These are phyloP conservation scores for Orchesellides sinensis DNA, from an alignment of 2,888 invertebrate species.

Conservation along the genomic window DNA sequence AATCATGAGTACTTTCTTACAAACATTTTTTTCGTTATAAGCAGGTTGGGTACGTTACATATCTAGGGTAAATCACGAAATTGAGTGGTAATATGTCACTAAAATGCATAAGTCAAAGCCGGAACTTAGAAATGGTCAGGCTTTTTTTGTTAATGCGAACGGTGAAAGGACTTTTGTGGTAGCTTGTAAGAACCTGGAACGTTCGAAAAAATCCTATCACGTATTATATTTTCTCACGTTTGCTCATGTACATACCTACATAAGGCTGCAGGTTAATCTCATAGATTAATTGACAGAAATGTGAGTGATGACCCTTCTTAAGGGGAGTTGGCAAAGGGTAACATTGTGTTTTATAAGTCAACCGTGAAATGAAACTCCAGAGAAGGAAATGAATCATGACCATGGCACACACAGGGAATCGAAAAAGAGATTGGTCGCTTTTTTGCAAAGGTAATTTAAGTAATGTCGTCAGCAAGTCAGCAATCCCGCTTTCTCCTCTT, in stretches of 20 bases:
- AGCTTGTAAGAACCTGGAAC: no score
- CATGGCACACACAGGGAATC: slow-evolving; percentile 4
- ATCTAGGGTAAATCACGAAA: slow-evolving; percentile 10
- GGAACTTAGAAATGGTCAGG: no score
- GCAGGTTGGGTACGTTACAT: slow-evolving; percentile 10
- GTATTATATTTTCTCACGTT: no score
- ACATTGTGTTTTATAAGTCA: slow-evolving; percentile 45
- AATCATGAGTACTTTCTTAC: no score
- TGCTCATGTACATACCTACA: no score
- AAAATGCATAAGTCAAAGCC: slow-evolving; percentile 7
- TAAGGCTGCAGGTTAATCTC: slow-evolving; percentile 15
- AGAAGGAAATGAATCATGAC: slow-evolving; percentile 60
- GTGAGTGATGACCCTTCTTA: slow-evolving; percentile 57
- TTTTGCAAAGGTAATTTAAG: background rate
- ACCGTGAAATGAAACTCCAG: slow-evolving; percentile 56
- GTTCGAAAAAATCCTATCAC: no score
- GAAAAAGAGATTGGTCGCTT: background rate
- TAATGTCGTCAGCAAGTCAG: no score
- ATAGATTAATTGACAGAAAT: slow-evolving; percentile 55
- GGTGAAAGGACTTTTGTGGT: no score
- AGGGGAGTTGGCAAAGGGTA: slow-evolving; percentile 18
- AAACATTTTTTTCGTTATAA: no score
- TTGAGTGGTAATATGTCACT: slow-evolving; percentile 44
- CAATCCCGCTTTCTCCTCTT: background rate
- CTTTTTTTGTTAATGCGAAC: no score